Evolutionary conservation across 2,888 invertebrate species (phyloP).

Genomic region (Crematogaster levior): DNA sequence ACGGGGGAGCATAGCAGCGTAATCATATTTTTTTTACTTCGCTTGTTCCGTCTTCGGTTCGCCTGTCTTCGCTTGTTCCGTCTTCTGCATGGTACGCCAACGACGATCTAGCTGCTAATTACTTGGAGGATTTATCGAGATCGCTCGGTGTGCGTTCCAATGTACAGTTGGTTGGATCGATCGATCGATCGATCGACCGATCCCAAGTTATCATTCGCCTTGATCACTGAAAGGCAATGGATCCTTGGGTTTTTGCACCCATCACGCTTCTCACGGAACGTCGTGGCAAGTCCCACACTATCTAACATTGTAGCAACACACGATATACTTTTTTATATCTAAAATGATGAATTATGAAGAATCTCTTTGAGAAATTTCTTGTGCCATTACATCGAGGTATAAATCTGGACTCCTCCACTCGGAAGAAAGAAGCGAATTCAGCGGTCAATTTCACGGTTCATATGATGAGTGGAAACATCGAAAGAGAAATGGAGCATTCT

Average conservation of each 20-base stretch:
- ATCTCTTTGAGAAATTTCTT: background rate
- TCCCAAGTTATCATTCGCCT: conserved; percentile 58
- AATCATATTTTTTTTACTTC: conserved; percentile 69
- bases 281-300: background rate
- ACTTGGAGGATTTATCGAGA: conserved; percentile 68
- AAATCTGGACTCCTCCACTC: background rate
- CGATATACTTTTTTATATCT: background rate
- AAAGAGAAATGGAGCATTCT: conserved; percentile 53
- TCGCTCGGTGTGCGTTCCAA: conserved; percentile 19
- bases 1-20: conserved; percentile 57
- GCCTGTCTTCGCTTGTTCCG: conserved; percentile 18
- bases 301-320: background rate
- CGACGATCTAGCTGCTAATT: conserved; percentile 64
- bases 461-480: conserved; percentile 51
- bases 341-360: conserved; percentile 2
- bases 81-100: conserved; percentile 42
- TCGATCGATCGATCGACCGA: conserved; percentile 45
- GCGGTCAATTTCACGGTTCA: conserved; percentile 41
- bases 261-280: conserved; percentile 59
- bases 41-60: conserved; percentile 44
- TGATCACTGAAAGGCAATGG: conserved; percentile 28
- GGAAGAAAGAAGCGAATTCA: conserved; percentile 54
- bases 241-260: background rate
- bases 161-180: conserved; percentile 47
- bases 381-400: background rate